Conservation (phyloP, 2,113 vertebrate species). For the Corythornis cristatus region DNA sequence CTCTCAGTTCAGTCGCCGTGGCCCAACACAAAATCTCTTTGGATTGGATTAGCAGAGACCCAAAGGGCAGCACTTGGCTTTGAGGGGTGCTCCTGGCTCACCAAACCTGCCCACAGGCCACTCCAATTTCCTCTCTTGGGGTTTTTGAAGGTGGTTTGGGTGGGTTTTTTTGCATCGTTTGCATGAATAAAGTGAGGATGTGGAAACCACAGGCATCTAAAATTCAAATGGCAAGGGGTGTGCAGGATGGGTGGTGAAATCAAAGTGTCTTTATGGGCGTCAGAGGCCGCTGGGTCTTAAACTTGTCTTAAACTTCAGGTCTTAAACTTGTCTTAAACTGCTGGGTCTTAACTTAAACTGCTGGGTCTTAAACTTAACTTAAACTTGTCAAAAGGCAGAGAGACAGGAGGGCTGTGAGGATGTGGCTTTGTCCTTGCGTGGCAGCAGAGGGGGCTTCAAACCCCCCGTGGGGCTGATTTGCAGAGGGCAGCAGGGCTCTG, state of each 20-base stretch:
- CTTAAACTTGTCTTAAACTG: no score
- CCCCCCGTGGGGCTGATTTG: rapidly evolving
- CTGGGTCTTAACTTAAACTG: no score
- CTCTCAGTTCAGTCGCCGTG: neutral
- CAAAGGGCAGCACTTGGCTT: neutral
- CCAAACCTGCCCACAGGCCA: neutral
- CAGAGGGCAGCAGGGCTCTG: rapidly evolving
- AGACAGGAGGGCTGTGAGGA: neutral
- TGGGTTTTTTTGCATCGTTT: no score
- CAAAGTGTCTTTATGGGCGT: no score
- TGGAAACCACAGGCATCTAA: no score
- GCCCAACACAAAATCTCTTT: neutral
- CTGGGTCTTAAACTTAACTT: neutral
- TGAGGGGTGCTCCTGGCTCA: neutral
- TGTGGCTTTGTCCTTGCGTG: neutral
- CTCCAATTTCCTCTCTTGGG: no score
- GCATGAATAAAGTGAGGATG: no score
- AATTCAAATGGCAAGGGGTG: no score
- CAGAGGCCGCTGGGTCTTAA: no score
- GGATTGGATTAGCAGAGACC: neutral
- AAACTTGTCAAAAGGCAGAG: neutral
- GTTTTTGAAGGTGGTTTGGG: no score
- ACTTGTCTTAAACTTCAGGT: no score
- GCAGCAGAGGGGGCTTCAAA: rapidly evolving
- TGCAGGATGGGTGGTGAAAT: no score